phyloP scores from a whole-genome alignment of 2,113 vertebrate genomes.

The Fukomys damarensis region DNA sequence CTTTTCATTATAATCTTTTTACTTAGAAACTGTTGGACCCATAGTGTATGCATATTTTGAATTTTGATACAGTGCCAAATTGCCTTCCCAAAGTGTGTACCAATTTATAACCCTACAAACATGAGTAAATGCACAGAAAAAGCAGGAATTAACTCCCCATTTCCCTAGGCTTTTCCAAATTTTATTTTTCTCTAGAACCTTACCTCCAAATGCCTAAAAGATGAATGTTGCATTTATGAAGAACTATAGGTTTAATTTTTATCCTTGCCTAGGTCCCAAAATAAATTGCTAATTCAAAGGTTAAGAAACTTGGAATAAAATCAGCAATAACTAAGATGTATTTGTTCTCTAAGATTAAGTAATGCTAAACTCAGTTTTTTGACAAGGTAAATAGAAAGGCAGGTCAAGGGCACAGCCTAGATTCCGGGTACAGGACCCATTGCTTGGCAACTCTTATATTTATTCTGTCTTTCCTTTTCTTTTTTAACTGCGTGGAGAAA shows the following conservation, averaged over 20 bases:
- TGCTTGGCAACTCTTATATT: background rate
- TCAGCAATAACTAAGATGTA: background rate
- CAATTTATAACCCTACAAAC: background rate
- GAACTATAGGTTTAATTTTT: background rate
- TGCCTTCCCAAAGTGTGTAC: background rate
- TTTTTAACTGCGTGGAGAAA: background rate
- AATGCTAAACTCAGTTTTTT: slow-evolving; percentile 20
- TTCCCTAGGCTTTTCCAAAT: slow-evolving; percentile 46
- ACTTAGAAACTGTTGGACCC: background rate
- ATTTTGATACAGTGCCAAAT: slow-evolving; percentile 3
- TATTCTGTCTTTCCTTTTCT: background rate
- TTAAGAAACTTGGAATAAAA: slow-evolving; percentile 41
- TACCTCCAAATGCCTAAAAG: background rate
- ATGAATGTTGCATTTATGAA: background rate
- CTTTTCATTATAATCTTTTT: background rate
- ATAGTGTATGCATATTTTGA: background rate
- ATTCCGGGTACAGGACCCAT: background rate
- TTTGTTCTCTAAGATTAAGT: slow-evolving; percentile 38
- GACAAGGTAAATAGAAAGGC: background rate
- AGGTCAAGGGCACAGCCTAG: background rate
- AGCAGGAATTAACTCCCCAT: background rate
- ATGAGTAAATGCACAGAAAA: background rate
- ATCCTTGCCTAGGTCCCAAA: background rate
- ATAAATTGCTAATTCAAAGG: background rate
- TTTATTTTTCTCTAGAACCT: background rate